These are phyloP conservation scores for Prunella himalayana DNA, from an alignment of 2,113 vertebrate genomes.

Conservation along the genomic window DNA sequence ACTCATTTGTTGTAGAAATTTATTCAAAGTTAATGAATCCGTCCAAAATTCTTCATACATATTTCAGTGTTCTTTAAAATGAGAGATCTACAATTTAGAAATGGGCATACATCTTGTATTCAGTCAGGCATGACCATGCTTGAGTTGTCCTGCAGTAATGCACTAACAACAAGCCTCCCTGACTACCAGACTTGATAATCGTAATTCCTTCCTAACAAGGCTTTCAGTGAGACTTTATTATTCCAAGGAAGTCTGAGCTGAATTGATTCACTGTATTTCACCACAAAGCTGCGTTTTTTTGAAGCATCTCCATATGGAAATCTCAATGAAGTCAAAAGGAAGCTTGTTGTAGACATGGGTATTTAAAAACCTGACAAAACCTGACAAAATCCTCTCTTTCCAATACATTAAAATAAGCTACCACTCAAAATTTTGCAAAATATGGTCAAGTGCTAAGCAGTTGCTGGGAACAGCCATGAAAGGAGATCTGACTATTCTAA, in stretches of 20 bases:
- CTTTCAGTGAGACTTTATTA: neutral
- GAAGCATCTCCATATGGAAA: neutral
- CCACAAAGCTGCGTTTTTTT: neutral
- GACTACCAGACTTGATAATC: slow-evolving; percentile 4
- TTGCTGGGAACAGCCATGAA: neutral
- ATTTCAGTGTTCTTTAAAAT: neutral
- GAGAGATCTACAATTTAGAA: neutral
- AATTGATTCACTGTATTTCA: neutral
- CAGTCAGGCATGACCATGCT: slow-evolving; percentile 4
- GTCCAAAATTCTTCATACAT: slow-evolving; percentile 8
- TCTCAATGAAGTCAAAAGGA: neutral
- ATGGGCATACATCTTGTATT: neutral
- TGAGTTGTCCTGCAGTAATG: neutral
- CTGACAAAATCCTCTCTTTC: neutral
- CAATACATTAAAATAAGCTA: neutral
- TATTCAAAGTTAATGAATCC: slow-evolving; percentile 35
- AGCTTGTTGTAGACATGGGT: neutral
- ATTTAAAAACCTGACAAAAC: neutral
- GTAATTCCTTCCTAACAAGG: neutral
- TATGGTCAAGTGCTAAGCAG: neutral
- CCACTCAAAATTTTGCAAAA: neutral
- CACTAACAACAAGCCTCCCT: neutral
- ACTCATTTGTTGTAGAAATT: neutral
- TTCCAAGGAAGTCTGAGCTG: neutral
- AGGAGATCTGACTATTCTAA: neutral